Conservation (phyloP, 2,888 invertebrate genomes). For the Trichopria drosophilae region DNA sequence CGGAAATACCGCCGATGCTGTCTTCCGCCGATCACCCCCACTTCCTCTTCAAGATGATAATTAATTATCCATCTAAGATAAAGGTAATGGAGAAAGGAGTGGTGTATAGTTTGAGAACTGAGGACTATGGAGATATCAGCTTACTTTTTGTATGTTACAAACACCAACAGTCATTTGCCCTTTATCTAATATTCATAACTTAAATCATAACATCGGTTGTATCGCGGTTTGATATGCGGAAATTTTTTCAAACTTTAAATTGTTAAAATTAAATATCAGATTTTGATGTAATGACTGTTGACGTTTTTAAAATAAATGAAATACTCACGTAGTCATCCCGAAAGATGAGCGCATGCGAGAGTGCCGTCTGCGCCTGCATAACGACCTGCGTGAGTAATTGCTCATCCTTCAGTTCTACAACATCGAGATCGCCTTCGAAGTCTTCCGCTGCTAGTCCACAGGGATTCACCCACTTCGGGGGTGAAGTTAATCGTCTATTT, state of each 20-base stretch:
- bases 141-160: no score
- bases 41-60: slow-evolving; percentile 28
- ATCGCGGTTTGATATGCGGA: no score
- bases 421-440: slow-evolving; percentile 47
- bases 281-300: neutral
- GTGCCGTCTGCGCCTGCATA: slow-evolving; percentile 58
- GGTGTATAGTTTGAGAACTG: no score
- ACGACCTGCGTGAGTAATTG: slow-evolving; percentile 58
- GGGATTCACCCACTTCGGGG: slow-evolving; percentile 62
- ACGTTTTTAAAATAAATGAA: neutral
- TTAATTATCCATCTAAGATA: slow-evolving; percentile 4
- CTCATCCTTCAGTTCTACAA: slow-evolving; percentile 51
- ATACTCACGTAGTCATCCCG: slow-evolving; percentile 61
- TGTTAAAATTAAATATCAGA: no score
- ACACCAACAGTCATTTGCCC: no score
- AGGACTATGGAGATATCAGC: no score
- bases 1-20: slow-evolving; percentile 52
- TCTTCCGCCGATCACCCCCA: slow-evolving; percentile 47
- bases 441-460: slow-evolving; percentile 58
- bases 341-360: slow-evolving; percentile 56
- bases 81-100: no score
- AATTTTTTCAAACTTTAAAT: no score
- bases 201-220: no score
- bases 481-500: slow-evolving; percentile 44
- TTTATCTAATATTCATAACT: no score